Percentiles rank a stretch among this genome's conserved stretches.
phyloP scores from a whole-genome alignment of 2,888 invertebrate species.

The Nephrotoma guestfalica region DNA sequence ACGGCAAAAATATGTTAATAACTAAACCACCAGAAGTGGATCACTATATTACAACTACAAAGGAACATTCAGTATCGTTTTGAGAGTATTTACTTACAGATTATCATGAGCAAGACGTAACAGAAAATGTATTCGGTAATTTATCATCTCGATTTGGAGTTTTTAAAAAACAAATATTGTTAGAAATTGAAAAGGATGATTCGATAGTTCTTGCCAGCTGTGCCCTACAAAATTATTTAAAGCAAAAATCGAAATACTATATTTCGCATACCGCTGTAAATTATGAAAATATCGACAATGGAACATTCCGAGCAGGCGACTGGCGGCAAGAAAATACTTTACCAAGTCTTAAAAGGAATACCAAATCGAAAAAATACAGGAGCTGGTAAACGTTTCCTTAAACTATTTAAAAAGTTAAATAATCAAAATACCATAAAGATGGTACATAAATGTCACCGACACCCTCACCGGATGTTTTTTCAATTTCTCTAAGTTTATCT shows the following conservation, averaged over 20 bases:
- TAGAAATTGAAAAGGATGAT: neutral
- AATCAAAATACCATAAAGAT: neutral
- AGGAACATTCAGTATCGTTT: neutral
- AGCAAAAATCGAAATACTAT: neutral
- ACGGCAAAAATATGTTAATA: neutral
- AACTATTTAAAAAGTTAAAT: neutral
- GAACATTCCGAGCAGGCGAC: neutral
- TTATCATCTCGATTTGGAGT: neutral
- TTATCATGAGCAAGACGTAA: neutral
- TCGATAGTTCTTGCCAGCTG: neutral
- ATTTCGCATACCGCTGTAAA: neutral
- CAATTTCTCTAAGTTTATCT: neutral
- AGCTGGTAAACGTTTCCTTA: neutral
- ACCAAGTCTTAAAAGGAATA: neutral
- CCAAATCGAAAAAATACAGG: neutral
- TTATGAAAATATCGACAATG: neutral
- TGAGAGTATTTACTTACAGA: neutral
- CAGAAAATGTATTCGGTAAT: neutral
- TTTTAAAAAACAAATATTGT: neutral
- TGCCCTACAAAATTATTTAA: too few relatives aligned
- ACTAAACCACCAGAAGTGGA: neutral
- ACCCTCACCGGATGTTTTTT: neutral
- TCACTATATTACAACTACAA: too few relatives aligned
- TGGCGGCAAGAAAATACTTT: neutral
- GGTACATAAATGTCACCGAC: neutral